Evolutionary conservation across 2,888 invertebrate genomes (phyloP), one percentile per base, ranked within the genome.

Genomic region (Aplocera efformata): DNA sequence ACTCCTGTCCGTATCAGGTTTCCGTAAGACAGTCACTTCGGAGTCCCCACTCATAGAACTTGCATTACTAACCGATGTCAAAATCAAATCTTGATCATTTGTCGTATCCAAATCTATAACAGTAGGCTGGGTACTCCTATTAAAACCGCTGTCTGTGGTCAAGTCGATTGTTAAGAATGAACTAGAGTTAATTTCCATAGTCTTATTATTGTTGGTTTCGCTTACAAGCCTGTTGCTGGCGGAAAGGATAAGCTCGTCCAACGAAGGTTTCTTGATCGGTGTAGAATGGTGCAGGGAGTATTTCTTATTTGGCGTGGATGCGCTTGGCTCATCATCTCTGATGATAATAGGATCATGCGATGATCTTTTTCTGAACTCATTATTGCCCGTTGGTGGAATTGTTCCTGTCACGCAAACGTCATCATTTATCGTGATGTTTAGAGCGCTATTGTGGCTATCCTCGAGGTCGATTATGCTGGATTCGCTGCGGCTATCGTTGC

Each of bases 101-200:
- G 58, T 56, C 36, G 66, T 68, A 0, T 62, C 76, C 42, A 84
- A 44, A 51, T 84, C 77, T 24, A 65, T 60, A 4, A 66, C 46
- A 1, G 53, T 58, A 3, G 34, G 39, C n/a, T 44, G 28, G 1
- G 25, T 30, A 23, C 26, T 41, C 3, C n/a, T 27, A 10, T 28
- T 39, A 6, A 44, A 17, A 4, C 32, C 52, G 20, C 55, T 57
- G 1, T 68, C 65, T 0, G 50, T 38, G 1, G 86, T 85, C 33
- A 88, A 63, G 56, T 86, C 86, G 53, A 86, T 80, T 0, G 86
- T 88, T 33, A 79, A 38, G 47, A 62, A 84, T 0, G 80, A 76
- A 39, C 76, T 72, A 4, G 10, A 51, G 29, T 82, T 77, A 2
- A 80, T 78, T 39, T 74, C 58, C 56, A 57, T 76, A 0, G 81